Percentiles rank a stretch among this genome's conserved stretches.
Evolutionary conservation across 64 coral and sea anemone species (phyloP).

Genomic region (Montipora capricornis): DNA sequence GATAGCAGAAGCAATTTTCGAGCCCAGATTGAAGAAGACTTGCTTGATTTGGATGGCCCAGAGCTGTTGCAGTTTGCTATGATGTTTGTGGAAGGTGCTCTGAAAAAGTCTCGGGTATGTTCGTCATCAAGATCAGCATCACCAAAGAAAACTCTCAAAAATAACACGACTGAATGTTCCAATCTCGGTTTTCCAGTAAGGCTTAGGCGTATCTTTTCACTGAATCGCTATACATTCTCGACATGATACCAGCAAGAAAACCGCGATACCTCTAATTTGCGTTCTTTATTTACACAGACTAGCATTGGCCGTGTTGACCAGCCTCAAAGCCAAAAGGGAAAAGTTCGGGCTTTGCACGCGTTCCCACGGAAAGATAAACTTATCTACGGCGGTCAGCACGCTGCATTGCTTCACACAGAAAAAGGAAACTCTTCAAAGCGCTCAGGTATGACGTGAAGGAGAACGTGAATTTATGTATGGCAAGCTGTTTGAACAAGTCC

Average conservation of each 20-base stretch:
- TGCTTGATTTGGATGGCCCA: conserved; percentile 62
- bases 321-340: background rate
- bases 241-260: no score
- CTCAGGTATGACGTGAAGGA: no score
- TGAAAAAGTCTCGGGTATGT: conserved; percentile 63
- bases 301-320: background rate
- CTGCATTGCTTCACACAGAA: background rate
- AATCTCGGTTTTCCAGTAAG: no score
- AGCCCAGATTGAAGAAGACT: conserved; percentile 3
- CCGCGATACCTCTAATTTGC: background rate
- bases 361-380: conserved; percentile 1
- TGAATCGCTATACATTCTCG: no score
- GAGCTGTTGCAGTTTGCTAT: conserved; percentile 67
- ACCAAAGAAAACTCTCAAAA: no score
- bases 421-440: no score
- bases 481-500: no score
- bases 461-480: no score
- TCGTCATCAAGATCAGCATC: background rate
- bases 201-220: no score
- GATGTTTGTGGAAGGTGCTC: conserved; percentile 64
- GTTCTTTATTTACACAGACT: background rate
- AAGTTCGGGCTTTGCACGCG: background rate
- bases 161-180: no score
- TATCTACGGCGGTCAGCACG: background rate
- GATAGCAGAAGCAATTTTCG: background rate